phyloP scores from a whole-genome alignment of 2,113 vertebrate genomes.

The Mesitornis unicolor region DNA sequence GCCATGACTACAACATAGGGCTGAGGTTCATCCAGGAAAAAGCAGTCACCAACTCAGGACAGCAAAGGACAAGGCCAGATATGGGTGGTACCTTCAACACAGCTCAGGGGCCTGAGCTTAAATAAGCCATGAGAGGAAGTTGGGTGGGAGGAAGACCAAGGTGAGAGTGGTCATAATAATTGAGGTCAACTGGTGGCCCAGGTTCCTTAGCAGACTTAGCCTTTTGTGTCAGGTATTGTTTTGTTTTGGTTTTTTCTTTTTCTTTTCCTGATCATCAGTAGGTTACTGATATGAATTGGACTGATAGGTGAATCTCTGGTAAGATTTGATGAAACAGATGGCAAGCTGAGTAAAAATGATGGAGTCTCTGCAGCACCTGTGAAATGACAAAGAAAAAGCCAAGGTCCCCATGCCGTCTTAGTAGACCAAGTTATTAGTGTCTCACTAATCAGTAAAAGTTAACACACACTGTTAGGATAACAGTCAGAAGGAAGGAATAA shows the following conservation, averaged over 20 bases:
- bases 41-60: background rate
- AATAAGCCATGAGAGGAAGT: background rate
- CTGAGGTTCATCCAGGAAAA: background rate
- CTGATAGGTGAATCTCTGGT: background rate
- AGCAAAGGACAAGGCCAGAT: background rate
- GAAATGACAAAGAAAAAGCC: background rate
- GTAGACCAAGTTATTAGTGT: background rate
- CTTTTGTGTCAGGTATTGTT: background rate
- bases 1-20: rapidly evolving
- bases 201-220: background rate
- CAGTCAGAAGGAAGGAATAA: background rate
- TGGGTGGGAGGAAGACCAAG: background rate
- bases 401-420: background rate
- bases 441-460: background rate
- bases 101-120: background rate
- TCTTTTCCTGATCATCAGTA: background rate
- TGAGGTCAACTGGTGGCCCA: background rate
- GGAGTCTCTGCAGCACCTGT: background rate
- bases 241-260: background rate
- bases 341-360: background rate
- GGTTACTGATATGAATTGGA: background rate
- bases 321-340: background rate
- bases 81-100: too few species aligned
- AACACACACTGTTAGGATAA: background rate
- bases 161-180: background rate